Conservation (phyloP, 2,888 invertebrate species). For the Drosophila dives region DNA sequence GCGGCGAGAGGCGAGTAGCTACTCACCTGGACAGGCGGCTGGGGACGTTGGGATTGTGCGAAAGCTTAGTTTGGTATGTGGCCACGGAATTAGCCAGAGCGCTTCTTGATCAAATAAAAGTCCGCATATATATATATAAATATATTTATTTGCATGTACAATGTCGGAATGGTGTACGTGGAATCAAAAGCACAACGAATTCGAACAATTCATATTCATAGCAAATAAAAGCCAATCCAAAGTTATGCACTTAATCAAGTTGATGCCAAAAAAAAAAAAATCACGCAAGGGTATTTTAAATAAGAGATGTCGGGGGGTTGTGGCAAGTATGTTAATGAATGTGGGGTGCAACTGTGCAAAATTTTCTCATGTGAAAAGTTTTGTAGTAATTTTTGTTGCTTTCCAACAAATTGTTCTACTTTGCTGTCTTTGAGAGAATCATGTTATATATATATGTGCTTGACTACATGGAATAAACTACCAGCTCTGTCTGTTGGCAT, state of each 20-base stretch:
- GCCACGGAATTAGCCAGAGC: constrained; percentile 4
- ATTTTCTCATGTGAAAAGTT: constrained; percentile 49
- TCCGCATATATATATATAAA: not conserved
- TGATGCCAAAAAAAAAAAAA: constrained; percentile 41
- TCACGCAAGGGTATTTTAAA: constrained; percentile 5
- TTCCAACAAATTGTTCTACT: constrained; percentile 51
- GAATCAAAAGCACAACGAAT: constrained; percentile 1
- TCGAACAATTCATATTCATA: constrained; percentile 17
- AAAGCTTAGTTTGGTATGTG: constrained; percentile 19
- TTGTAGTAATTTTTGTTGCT: constrained; percentile 31
- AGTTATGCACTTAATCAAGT: constrained; percentile 70
- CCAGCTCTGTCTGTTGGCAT: constrained; percentile 18
- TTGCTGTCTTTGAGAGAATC: constrained; percentile 67
- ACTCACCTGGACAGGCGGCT: constrained; percentile 51
- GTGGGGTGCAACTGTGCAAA: constrained; percentile 14
- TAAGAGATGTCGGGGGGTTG: not conserved
- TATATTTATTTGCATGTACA: not conserved
- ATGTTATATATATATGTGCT: constrained; percentile 27
- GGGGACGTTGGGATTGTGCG: constrained; percentile 5
- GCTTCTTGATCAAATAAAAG: not conserved
- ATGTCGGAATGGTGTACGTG: not conserved
- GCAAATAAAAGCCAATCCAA: constrained; percentile 41
- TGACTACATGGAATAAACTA: constrained; percentile 19
- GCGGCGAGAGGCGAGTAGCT: constrained; percentile 1
- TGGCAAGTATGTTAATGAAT: not conserved